Evolutionary conservation across 2,797 vertebrate genomes (phyloP).

Genomic region (Myiothlypis chrysogaster): DNA sequence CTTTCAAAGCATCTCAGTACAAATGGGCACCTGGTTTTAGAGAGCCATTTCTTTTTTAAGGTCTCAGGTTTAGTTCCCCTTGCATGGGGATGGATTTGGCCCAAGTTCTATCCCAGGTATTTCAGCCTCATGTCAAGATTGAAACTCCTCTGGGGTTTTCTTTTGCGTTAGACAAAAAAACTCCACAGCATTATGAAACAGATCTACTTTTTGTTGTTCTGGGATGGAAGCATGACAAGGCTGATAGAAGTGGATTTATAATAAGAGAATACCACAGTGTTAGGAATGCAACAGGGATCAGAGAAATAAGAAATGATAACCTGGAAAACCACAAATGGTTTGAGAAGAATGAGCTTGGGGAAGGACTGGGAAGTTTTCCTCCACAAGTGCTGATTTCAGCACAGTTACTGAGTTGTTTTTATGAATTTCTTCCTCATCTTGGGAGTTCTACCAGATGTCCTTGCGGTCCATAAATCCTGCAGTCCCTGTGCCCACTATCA

Average conservation of each 20-base stretch:
- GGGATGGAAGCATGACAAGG: not conserved
- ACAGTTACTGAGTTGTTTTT: not conserved
- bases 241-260: not conserved
- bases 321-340: not conserved
- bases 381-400: not conserved
- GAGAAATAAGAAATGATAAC: not conserved
- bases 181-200: not conserved
- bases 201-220: not conserved
- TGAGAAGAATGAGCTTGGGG: not conserved
- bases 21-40: not conserved
- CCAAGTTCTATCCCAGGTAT: not conserved
- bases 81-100: not conserved
- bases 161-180: not conserved
- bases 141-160: not conserved
- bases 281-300: not conserved
- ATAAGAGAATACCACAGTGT: not conserved
- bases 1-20: not conserved
- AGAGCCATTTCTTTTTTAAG: not conserved
- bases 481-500: not conserved
- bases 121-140: not conserved
- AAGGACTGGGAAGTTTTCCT: not conserved
- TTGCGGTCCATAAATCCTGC: not conserved
- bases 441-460: not conserved
- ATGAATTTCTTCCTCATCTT: not conserved
- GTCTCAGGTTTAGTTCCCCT: not conserved